A percentile compares a stretch with the other conserved stretches of the same genome.
Evolutionary conservation across 2,888 invertebrate genomes (phyloP).

Genomic region (Pollenia labialis): DNA sequence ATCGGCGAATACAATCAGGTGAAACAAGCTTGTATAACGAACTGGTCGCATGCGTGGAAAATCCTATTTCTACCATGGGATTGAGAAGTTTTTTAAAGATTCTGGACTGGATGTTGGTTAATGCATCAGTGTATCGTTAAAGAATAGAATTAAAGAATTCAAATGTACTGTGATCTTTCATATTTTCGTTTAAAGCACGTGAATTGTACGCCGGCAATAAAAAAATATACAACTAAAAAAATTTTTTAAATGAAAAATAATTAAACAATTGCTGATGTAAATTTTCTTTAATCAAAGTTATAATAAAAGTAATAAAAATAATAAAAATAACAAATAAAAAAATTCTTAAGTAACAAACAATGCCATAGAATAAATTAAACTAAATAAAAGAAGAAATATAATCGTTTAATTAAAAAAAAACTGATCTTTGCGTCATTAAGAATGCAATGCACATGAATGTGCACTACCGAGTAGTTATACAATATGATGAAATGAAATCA

Average conservation of each 20-base stretch:
- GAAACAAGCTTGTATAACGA: too few species aligned
- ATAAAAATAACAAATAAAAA: neutral
- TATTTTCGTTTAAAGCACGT: too few species aligned
- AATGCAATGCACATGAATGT: slow-evolving; percentile 63
- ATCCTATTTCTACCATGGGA: too few species aligned
- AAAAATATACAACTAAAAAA: too few species aligned
- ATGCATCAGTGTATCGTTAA: too few species aligned
- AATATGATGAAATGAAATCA: slow-evolving; percentile 57
- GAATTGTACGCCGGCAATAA: too few species aligned
- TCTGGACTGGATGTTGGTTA: too few species aligned
- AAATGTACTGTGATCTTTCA: too few species aligned
- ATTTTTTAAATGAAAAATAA: neutral
- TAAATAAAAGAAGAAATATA: neutral
- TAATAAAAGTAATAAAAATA: slow-evolving; percentile 1
- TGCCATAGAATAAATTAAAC: slow-evolving; percentile 30
- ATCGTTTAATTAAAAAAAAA: neutral
- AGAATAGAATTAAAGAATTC: too few species aligned
- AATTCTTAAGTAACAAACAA: slow-evolving; percentile 41
- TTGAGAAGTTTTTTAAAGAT: too few species aligned
- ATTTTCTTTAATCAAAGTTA: slow-evolving; percentile 30
- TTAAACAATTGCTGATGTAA: slow-evolving; percentile 35
- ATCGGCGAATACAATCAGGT: too few species aligned
- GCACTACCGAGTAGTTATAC: slow-evolving; percentile 23
- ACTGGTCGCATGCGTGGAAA: too few species aligned
- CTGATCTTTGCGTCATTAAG: slow-evolving; percentile 67